phyloP scores from a whole-genome alignment of 2,113 vertebrate species.

The Naja naja region DNA sequence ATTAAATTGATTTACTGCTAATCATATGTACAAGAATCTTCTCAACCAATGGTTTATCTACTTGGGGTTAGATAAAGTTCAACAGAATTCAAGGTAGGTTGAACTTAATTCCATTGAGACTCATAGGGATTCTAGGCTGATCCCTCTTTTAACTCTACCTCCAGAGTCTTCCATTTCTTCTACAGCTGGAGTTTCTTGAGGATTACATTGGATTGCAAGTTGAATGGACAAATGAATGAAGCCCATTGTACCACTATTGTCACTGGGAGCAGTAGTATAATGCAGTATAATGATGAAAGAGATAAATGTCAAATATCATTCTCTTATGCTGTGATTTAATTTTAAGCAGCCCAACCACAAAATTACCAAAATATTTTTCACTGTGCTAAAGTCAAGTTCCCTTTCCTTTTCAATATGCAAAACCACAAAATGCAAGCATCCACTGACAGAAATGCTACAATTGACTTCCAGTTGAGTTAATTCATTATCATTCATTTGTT shows the following conservation, averaged over 20 bases:
- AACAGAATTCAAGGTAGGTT: not conserved
- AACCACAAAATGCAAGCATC: not conserved
- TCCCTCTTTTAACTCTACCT: not conserved
- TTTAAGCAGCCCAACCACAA: not conserved
- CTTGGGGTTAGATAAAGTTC: not conserved
- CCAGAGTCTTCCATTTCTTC: not conserved
- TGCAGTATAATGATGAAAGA: not conserved
- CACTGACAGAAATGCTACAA: not conserved
- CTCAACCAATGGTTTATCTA: not conserved
- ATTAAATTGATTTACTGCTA: not conserved
- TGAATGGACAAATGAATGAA: not conserved
- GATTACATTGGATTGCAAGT: not conserved
- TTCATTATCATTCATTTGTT: not conserved
- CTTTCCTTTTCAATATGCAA: not conserved
- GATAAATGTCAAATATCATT: not conserved
- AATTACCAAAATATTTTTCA: not conserved
- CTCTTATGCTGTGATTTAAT: not conserved
- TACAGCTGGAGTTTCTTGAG: not conserved
- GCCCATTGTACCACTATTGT: not conserved
- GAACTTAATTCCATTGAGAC: not conserved
- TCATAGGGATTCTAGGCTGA: not conserved
- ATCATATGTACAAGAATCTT: not conserved
- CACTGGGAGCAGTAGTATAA: not conserved
- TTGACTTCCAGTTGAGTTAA: not conserved
- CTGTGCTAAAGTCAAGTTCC: not conserved